Percentiles rank a stretch among this genome's conserved stretches.
These are phyloP conservation scores for Netelia inedita DNA, from an alignment of 2,888 invertebrate genomes.

Conservation along the genomic window DNA sequence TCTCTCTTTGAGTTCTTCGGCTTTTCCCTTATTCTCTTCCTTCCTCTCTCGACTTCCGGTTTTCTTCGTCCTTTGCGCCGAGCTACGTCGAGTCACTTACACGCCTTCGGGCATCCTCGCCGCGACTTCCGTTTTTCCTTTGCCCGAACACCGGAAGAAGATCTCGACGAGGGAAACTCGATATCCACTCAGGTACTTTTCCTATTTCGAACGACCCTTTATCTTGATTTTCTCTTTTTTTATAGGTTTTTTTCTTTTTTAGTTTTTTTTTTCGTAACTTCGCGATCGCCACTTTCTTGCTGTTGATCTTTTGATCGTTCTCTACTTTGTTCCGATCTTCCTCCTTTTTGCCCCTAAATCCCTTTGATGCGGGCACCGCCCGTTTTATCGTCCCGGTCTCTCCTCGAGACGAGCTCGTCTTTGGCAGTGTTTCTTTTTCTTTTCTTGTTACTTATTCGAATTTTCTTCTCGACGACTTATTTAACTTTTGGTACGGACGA, in stretches of 20 bases:
- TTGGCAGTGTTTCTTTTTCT: constrained; percentile 49
- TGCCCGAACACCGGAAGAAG: background rate
- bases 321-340: background rate
- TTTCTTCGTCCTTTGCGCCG: constrained; percentile 37
- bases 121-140: constrained; percentile 48
- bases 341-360: background rate
- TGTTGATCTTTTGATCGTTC: constrained; percentile 45
- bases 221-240: constrained; percentile 13
- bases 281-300: constrained; percentile 6
- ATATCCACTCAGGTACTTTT: constrained; percentile 49
- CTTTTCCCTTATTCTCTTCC: constrained; percentile 8
- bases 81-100: constrained; percentile 63
- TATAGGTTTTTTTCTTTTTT: constrained; percentile 34
- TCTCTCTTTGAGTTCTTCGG: constrained; percentile 2
- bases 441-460: background rate
- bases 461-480: constrained; percentile 10
- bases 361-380: constrained; percentile 60
- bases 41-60: constrained; percentile 37
- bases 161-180: constrained; percentile 45
- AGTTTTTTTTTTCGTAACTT: constrained; percentile 34
- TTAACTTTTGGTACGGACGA: constrained; percentile 29
- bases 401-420: constrained; percentile 38
- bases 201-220: constrained; percentile 40
- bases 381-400: constrained; percentile 1
- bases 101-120: constrained; percentile 62